A percentile compares a stretch with the other conserved stretches of the same genome.
Evolutionary conservation across 1,140 invertebrate species (phyloP).

Genomic region (Drosophila repleta): DNA sequence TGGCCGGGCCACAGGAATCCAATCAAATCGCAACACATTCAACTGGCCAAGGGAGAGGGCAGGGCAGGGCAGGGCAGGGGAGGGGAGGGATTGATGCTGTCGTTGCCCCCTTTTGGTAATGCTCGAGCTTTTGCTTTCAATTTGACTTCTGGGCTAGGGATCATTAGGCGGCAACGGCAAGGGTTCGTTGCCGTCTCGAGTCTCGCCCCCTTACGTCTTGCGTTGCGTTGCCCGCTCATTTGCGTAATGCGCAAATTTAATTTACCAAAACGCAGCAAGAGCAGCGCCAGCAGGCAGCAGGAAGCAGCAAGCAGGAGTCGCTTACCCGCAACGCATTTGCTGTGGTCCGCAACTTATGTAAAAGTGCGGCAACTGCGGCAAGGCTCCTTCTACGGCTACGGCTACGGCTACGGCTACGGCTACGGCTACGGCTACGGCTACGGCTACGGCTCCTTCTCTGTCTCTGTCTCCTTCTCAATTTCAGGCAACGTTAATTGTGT

Average conservation of each 20-base stretch:
- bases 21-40: conserved; percentile 50
- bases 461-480: too few relatives aligned
- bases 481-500: conserved; percentile 73
- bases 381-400: too few relatives aligned
- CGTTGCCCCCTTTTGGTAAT: neutral
- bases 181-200: conserved; percentile 20
- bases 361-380: conserved; percentile 29
- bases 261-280: conserved; percentile 73
- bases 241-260: conserved; percentile 83
- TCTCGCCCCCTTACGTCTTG: neutral
- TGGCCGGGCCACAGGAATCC: conserved; percentile 45
- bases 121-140: conserved; percentile 14
- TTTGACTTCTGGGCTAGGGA: conserved; percentile 40
- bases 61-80: neutral
- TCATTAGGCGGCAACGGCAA: conserved; percentile 46
- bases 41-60: neutral
- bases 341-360: conserved; percentile 50
- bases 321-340: conserved; percentile 73
- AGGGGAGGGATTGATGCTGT: neutral
- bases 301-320: conserved; percentile 31
- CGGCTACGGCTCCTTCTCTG: too few relatives aligned
- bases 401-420: too few relatives aligned
- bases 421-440: too few relatives aligned
- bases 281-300: neutral
- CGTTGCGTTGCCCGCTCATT: conserved; percentile 60